Percentiles rank a stretch among this genome's conserved stretches.
These are phyloP conservation scores for Sitta europaea DNA, from an alignment of 2,113 vertebrate genomes.

Conservation along the genomic window DNA sequence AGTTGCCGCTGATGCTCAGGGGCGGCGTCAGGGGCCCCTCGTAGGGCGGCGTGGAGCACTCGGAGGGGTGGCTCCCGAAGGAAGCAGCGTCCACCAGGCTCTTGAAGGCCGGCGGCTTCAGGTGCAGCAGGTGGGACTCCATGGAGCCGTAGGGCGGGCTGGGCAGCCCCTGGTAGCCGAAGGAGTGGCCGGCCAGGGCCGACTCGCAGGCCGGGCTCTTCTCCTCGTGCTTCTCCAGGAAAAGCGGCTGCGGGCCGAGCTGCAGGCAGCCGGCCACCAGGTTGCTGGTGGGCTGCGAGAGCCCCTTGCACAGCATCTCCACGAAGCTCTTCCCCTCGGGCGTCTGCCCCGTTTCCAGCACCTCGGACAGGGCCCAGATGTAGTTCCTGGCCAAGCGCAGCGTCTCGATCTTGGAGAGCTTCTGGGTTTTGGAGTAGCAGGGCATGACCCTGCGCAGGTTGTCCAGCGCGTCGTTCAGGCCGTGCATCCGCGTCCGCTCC, in stretches of 20 bases:
- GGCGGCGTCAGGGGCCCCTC: constrained; percentile 93
- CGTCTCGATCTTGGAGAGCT: constrained; percentile 96
- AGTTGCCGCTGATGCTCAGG: constrained; percentile 91
- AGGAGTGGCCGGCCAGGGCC: constrained; percentile 66
- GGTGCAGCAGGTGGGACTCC: constrained; percentile 88
- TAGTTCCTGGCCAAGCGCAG: constrained; percentile 92
- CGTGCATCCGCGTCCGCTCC: constrained; percentile 92
- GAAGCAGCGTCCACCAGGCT: constrained; percentile 69
- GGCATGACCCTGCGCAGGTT: constrained; percentile 92
- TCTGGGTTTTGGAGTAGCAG: constrained; percentile 98
- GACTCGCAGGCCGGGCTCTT: constrained; percentile 69
- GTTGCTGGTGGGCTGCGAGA: constrained; percentile 97
- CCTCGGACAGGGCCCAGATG: constrained; percentile 97
- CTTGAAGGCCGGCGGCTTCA: constrained; percentile 84
- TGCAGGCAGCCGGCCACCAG: constrained; percentile 94
- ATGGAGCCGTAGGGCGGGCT: constrained; percentile 93
- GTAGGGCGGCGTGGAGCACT: constrained; percentile 86
- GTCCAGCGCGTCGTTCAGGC: constrained; percentile 92
- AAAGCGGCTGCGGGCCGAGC: constrained; percentile 76
- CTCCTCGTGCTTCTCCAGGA: constrained; percentile 85
- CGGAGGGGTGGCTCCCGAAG: constrained; percentile 81
- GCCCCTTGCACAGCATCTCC: constrained; percentile 97
- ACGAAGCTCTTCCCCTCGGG: constrained; percentile 88
- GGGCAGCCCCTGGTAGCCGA: constrained; percentile 88
- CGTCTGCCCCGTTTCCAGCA: constrained; percentile 88